Evolutionary conservation across 2,888 invertebrate genomes (phyloP), one percentile per base, ranked within the genome.

Genomic region (Pyrochroa serraticornis): DNA sequence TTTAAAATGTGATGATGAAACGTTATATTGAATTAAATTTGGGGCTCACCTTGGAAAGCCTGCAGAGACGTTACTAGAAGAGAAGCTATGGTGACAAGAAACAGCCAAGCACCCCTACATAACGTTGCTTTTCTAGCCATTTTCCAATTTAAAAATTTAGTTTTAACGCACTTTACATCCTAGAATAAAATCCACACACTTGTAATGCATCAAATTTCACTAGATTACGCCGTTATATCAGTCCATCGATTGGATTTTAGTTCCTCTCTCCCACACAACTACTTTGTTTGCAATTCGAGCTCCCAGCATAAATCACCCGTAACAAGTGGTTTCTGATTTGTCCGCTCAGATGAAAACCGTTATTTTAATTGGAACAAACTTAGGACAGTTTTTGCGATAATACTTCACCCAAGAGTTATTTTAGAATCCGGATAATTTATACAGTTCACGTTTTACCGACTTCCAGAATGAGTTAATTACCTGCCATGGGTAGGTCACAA

Each of bases 271-370:
- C 48, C 53, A 45, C 44, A 38, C 41, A 50, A 61, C 63, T 60
- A 61, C 61, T 65, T 60, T 60, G 65, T 63, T 62, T 65, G 65
- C 58, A 56, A 58, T 59, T 55, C 51, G 43, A 56, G 63, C 63
- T 52, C 50, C 45, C 45, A 53, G 64, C 62, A 68, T 69, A 69
- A 67, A 71, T 67, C 67, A 65, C 59, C 45, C 48, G 69, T 70
- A 70, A 71, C 70, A 70, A 70, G 71, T 70, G 71, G 70, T 71
- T 71, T 63, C 59, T 65, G 64, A 65, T 68, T 67, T 66, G 62
- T 66, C 56, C 54, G 36, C 48, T 38, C 47, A 56, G 43, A 64
- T 58, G 42, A 50, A 50, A 50, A 50, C 50, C n/a, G 54, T 36
- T 43, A 51, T 22, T 36, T 34, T 53, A 60, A 64, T 52, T 53